A percentile compares a stretch with the other conserved stretches of the same genome.
phyloP scores from a whole-genome alignment of 1,140 invertebrate genomes.

The Gryon sp. region DNA sequence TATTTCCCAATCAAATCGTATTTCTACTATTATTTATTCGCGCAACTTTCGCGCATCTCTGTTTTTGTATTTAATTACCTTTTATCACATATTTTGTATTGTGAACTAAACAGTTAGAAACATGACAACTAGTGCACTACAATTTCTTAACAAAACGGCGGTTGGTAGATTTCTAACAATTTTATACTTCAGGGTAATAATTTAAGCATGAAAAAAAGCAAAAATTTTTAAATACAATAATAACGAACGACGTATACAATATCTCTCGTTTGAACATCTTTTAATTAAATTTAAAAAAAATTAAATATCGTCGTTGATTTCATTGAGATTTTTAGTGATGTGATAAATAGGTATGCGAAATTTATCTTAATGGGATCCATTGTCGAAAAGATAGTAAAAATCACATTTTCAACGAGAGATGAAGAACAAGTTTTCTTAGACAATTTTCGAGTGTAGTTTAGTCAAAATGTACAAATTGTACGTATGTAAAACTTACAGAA shows the following conservation, averaged over 20 bases:
- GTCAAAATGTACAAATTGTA: conserved; percentile 35
- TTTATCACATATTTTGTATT: conserved; percentile 41
- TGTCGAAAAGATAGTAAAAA: no score
- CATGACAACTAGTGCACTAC: conserved; percentile 11
- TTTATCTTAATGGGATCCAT: neutral
- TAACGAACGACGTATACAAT: neutral
- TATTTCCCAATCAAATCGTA: conserved; percentile 12
- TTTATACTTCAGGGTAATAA: conserved; percentile 53
- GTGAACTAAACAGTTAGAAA: conserved; percentile 7
- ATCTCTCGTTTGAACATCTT: neutral
- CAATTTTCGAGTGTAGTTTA: conserved; percentile 5
- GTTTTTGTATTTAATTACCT: conserved; percentile 46
- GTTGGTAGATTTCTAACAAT: conserved; percentile 44
- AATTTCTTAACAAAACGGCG: conserved; percentile 34
- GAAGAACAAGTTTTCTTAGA: neutral
- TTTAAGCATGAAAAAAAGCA: conserved; percentile 11
- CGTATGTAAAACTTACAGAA: conserved; percentile 30
- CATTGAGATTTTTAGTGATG: neutral
- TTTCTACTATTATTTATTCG: conserved; percentile 49
- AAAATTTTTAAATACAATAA: conserved; percentile 12
- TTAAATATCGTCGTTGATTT: neutral
- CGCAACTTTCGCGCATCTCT: conserved; percentile 4
- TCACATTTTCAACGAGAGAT: conserved; percentile 7
- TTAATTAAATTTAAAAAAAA: neutral
- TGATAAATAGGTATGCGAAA: neutral